A percentile compares a stretch with the other conserved stretches of the same genome.
Conservation (phyloP, 1,140 invertebrate genomes). For the Solenopsis fugax region DNA sequence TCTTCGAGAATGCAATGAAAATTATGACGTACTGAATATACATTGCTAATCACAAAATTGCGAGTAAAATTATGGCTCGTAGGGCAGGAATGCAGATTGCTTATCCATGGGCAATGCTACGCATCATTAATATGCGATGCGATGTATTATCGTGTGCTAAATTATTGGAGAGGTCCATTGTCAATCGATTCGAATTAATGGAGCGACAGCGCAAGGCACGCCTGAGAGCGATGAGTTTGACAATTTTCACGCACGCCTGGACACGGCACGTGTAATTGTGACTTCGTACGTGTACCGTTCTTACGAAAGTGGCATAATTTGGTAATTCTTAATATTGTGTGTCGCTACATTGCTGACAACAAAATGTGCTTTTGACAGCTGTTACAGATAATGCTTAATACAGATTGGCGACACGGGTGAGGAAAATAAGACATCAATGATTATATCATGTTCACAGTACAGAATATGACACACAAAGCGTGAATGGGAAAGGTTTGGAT, state of each 20-base stretch:
- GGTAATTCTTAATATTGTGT: not conserved
- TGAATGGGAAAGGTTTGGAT: not conserved
- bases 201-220: not conserved
- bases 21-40: not conserved
- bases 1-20: not conserved
- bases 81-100: not conserved
- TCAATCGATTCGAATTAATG: slow-evolving; percentile 16
- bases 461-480: slow-evolving; percentile 4
- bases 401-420: not conserved
- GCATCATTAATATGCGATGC: not conserved
- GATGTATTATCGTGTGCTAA: not conserved
- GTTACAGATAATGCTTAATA: not conserved
- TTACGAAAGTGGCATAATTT: slow-evolving; percentile 1
- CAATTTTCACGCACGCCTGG: not conserved
- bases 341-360: not conserved
- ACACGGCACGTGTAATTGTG: not conserved
- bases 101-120: not conserved
- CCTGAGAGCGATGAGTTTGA: not conserved
- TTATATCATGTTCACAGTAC: slow-evolving; percentile 20
- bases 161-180: not conserved
- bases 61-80: not conserved
- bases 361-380: slow-evolving; percentile 4
- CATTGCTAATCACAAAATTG: not conserved
- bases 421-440: slow-evolving; percentile 11
- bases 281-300: not conserved